Conservation (phyloP, 2,113 vertebrate genomes). For the Recurvirostra avosetta region DNA sequence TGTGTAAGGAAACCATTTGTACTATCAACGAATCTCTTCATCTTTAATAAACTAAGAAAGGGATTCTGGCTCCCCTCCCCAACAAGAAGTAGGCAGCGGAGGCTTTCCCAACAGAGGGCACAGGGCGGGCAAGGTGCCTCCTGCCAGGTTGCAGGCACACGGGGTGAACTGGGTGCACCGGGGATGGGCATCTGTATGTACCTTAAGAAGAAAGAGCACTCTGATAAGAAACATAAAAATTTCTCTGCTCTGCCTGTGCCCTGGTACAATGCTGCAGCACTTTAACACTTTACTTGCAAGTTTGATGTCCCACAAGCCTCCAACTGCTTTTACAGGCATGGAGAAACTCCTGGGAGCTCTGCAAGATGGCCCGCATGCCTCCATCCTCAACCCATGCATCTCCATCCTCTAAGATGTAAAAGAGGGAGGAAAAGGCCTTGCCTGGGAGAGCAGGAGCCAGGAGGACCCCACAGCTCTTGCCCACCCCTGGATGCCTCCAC, state of each 20-base stretch:
- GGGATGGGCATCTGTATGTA: not conserved
- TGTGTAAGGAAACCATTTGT: not conserved
- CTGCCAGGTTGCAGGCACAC: not conserved
- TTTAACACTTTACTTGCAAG: not conserved
- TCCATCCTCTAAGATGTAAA: not conserved
- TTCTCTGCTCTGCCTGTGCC: rapidly evolving
- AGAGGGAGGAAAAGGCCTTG: not conserved
- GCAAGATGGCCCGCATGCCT: not conserved
- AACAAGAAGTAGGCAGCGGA: rapidly evolving
- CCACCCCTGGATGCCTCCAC: not conserved
- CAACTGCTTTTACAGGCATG: not conserved
- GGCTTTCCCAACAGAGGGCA: not conserved
- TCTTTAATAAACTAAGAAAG: not conserved
- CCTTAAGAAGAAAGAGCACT: not conserved
- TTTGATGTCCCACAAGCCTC: not conserved
- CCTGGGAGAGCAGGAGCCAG: not conserved
- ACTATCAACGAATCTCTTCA: not conserved
- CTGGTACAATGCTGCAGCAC: not conserved
- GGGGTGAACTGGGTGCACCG: not conserved
- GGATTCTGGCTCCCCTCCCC: not conserved
- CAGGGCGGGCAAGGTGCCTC: not conserved
- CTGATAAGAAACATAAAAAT: not conserved
- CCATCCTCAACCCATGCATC: not conserved
- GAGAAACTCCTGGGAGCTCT: not conserved
- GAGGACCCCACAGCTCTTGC: not conserved